Evolutionary conservation across 2,113 vertebrate genomes (phyloP).

Genomic region (Psilopogon haemacephalus): DNA sequence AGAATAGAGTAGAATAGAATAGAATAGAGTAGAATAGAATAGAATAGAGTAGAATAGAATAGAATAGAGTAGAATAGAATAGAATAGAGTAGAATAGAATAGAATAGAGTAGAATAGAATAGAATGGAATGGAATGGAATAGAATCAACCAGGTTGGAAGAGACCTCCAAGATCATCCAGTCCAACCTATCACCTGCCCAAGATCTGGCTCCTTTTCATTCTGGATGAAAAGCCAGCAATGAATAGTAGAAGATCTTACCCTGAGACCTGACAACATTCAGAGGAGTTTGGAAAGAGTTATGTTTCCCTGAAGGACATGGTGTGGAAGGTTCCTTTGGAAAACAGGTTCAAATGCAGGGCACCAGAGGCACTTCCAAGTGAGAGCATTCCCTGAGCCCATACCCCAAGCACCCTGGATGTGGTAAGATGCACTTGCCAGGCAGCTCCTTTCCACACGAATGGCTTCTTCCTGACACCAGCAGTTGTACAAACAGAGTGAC

Average conservation of each 20-base stretch:
- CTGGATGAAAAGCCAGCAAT: not conserved
- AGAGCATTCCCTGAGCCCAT: not conserved
- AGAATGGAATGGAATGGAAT: no score
- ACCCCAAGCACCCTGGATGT: not conserved
- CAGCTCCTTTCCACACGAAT: not conserved
- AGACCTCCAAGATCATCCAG: no score
- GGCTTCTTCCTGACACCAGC: not conserved
- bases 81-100: no score
- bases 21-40: no score
- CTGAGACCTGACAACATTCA: fast-evolving
- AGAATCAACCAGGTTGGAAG: no score
- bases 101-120: no score
- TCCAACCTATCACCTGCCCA: no score
- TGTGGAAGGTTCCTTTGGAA: not conserved
- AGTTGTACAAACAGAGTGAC: not conserved
- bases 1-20: no score
- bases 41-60: no score
- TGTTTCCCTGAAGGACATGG: not conserved
- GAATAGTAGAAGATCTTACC: not conserved
- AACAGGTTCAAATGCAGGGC: not conserved
- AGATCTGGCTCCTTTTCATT: not conserved
- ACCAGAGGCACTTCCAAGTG: not conserved
- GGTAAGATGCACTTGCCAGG: fast-evolving
- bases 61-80: no score
- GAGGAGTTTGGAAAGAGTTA: not conserved